Base-by-base conservation (phyloP, 2,888 invertebrate species). In the Lottia gigantea region DNA sequence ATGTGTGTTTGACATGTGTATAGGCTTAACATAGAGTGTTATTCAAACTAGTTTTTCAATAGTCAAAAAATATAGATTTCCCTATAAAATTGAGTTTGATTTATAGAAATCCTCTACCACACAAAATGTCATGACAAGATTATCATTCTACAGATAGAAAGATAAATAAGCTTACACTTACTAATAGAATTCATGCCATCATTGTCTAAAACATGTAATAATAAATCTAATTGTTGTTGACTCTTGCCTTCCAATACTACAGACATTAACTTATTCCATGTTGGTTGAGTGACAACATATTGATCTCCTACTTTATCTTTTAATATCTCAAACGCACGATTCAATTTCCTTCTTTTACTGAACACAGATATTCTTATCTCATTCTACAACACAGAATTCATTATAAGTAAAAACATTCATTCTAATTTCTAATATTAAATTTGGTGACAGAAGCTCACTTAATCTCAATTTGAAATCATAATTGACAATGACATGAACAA, bases 171-270 rank as follows among this genome's bases (percentile, higher is more conserved):
- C 2, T 4, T 40, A 6, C 40, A 64, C 80, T 75, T 76, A 84
- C 84, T 76, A 46, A 84, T 76, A 49, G 68, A 72, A 55, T 80
- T 78, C 15, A 85, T 81, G 26, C 84, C 82, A 74, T 88, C 84
- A 40, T 78, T 78, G 76, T 90, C 89, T 62, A 90, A 77, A 6
- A 90, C 86, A 63, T 83, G 84, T 85, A 89, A 86, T n/a, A 89
- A 78, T 31, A 90, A 80, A 62, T 88, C 86, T 46, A 82, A 76
- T 68, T 84, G 80, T 70, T 80, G 73, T 70, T 76, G 65, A 79
- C 86, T 84, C 72, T 82, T 79, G 62, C 80, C 73, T 49, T 87
- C 83, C 61, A 80, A 67, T 8, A 89, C 83, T 23, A 79, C 75
- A 46, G 76, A 78, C 83, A 89, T 84, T 47, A 90, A 77, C n/a